Base-by-base conservation (phyloP, 1,140 invertebrate genomes). In the Copidosoma floridanum region DNA sequence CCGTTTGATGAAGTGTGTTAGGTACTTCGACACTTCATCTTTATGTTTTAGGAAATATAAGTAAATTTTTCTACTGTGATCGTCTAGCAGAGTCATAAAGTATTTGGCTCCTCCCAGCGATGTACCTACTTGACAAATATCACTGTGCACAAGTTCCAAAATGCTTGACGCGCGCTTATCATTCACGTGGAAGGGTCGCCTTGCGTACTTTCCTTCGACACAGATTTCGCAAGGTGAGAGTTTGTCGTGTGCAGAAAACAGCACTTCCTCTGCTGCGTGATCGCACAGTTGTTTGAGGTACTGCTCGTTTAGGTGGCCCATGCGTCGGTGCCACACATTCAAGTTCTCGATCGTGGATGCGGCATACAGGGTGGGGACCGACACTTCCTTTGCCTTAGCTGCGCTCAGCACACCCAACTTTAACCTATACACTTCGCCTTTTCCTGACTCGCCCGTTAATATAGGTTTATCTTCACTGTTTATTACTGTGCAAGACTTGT, bases 81-180 rank as follows among this genome's bases (percentile, higher is more conserved):
- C 44, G 16, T 57, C 43, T 12, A 32, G 16, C 3, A 57, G 23
- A 10, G 43, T 47, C 1, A 71, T 48, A 48, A 67, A 68, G 57
- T 71, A 71, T 48, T 38, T 59, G 8, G 64, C 32, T 52, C 48
- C 51, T 44, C 43, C 61, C 26, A 66, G 27, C 1, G 62, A 68
- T 4, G 23, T 51, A 23, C 50, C 35, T 6, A 57, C 18, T 18
- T 43, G 43, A 16, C 43, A 57, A 24, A 57, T 32, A 38, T 57
- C 43, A 44, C 29, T 32, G 18, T 47, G 43, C 14, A 57, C 27
- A 1, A 57, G 27, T 23, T 57, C 26, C 0, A 44, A 18, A 3
- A 24, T 7, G 1, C 0, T 26, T 7, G 11, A 21, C 11, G 55
- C 55, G 5, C 44, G 32, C 5, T 38, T 53, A 23, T 12, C 26